phyloP scores from a whole-genome alignment of 2,113 vertebrate genomes.

The Astur gentilis region DNA sequence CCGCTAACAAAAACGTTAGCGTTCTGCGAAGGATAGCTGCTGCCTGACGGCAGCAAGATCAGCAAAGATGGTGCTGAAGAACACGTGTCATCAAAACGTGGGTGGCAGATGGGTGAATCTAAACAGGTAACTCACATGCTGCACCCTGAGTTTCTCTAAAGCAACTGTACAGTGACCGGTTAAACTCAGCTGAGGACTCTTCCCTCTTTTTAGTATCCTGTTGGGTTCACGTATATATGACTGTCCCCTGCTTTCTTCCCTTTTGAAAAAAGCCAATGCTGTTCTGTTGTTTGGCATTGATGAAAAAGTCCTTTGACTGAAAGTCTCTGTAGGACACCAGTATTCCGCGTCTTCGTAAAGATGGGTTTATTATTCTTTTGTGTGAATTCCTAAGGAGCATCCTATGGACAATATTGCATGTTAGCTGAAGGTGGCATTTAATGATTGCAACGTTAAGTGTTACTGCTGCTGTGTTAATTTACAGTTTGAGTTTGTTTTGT shows the following conservation, averaged over 20 bases:
- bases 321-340: background rate
- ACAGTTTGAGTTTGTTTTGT: background rate
- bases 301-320: background rate
- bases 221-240: background rate
- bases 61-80: background rate
- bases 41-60: background rate
- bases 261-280: background rate
- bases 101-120: background rate
- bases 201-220: background rate
- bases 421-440: background rate
- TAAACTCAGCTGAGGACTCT: background rate
- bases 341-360: background rate
- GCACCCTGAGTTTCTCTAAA: background rate
- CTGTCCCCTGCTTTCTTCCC: background rate
- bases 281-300: background rate
- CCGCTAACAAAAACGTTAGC: background rate
- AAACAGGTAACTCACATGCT: background rate
- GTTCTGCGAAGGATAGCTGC: background rate
- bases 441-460: background rate
- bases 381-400: background rate
- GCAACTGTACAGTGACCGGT: fast-evolving
- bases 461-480: background rate
- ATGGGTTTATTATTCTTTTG: background rate
- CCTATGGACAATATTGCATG: background rate
- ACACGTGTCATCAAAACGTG: background rate